phyloP scores from a whole-genome alignment of 2,888 invertebrate genomes.

The Luperina nickerlii region DNA sequence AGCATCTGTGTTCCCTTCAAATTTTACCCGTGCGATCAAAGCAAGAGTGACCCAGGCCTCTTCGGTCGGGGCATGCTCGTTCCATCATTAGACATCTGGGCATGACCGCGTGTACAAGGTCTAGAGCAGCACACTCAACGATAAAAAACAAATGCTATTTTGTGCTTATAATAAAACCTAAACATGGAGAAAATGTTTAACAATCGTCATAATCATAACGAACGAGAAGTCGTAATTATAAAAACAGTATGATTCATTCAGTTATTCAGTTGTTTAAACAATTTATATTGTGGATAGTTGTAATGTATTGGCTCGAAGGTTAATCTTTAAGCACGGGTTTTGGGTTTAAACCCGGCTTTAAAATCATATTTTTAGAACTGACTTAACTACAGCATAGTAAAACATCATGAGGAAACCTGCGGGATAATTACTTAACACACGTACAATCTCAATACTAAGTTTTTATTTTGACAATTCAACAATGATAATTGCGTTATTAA shows the following conservation, averaged over 20 bases:
- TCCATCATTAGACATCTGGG: too few relatives aligned
- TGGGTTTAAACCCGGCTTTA: not conserved
- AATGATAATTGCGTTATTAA: not conserved
- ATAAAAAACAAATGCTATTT: not conserved
- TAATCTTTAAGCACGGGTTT: not conserved
- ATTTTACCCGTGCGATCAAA: too few relatives aligned
- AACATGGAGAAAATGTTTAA: constrained; percentile 1
- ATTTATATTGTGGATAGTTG: not conserved
- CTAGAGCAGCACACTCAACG: too few relatives aligned
- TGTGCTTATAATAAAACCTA: not conserved
- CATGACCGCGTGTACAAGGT: too few relatives aligned
- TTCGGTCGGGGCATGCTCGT: too few relatives aligned
- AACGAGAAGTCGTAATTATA: constrained; percentile 47
- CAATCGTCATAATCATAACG: not conserved
- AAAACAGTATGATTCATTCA: constrained; percentile 52
- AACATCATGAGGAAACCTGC: not conserved
- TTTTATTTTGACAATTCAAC: not conserved
- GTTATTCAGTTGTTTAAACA: constrained; percentile 46
- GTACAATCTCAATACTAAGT: not conserved
- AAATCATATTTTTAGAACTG: not conserved
- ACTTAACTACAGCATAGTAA: not conserved
- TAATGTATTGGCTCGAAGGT: constrained; percentile 20
- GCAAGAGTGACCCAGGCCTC: too few relatives aligned
- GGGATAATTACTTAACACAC: not conserved
- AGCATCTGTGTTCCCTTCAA: too few relatives aligned